phyloP scores from a whole-genome alignment of 1,140 invertebrate genomes.

The Meteorus sp. region DNA sequence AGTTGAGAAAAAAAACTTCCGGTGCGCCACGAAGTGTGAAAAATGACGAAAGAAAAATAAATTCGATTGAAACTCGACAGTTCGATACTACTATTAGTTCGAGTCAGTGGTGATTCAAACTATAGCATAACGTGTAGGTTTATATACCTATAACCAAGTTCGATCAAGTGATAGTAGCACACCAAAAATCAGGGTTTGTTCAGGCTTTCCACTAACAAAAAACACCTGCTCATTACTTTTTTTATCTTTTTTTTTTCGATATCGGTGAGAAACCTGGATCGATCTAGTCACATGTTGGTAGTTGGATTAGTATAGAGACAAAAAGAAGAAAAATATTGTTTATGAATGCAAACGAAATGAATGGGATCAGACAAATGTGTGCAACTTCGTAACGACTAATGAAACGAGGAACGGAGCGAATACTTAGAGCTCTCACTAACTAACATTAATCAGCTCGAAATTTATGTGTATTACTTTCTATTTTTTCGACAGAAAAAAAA shows the following conservation, averaged over 20 bases:
- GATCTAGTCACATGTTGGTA: too few species aligned
- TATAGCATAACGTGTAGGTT: slow-evolving; percentile 46
- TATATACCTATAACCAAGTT: slow-evolving; percentile 48
- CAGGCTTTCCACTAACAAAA: slow-evolving; percentile 41
- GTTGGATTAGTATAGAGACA: background rate
- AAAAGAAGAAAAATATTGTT: background rate
- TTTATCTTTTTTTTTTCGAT: background rate
- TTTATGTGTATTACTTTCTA: too few species aligned
- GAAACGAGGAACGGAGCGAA: too few species aligned
- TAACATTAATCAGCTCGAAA: too few species aligned
- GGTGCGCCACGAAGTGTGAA: slow-evolving; percentile 7
- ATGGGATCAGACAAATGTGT: too few species aligned
- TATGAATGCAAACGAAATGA: too few species aligned
- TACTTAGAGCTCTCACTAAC: too few species aligned
- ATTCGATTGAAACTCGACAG: slow-evolving; percentile 50
- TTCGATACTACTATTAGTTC: slow-evolving; percentile 50
- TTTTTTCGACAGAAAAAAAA: too few species aligned
- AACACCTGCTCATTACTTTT: slow-evolving; percentile 29
- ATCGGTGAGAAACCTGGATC: too few species aligned
- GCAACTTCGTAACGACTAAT: too few species aligned
- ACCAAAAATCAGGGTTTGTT: slow-evolving; percentile 48
- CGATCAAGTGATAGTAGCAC: slow-evolving; percentile 43
- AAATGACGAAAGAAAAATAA: slow-evolving; percentile 28
- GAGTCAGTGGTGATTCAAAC: slow-evolving; percentile 42
- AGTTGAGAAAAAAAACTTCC: slow-evolving; percentile 18